Evolutionary conservation across 2,797 vertebrate genomes (phyloP).

Genomic region (Typhlichthys subterraneus): DNA sequence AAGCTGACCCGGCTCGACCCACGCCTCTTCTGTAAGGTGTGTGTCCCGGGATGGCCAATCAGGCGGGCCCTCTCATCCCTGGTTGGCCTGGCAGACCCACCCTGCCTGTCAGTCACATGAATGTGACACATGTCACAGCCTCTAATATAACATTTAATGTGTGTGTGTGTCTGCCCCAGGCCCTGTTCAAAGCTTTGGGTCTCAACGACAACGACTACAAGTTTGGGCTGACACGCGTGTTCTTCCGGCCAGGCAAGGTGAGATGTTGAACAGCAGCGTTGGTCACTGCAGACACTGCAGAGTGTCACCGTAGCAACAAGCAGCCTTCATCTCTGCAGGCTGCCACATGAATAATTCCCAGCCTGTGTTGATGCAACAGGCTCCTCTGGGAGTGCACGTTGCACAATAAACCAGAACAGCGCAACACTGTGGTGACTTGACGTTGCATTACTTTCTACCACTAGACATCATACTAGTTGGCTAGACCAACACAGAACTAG

Average conservation of each 20-base stretch:
- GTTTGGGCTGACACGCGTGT: slow-evolving; percentile 95
- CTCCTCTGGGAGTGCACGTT: slow-evolving; percentile 14
- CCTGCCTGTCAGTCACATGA: background rate
- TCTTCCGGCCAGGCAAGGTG: slow-evolving; percentile 98
- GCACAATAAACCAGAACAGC: background rate
- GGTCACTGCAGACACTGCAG: background rate
- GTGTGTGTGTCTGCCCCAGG: slow-evolving; percentile 71
- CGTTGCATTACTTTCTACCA: too few relatives aligned
- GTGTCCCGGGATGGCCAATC: background rate
- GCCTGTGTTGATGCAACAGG: slow-evolving; percentile 6
- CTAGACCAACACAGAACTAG: too few relatives aligned
- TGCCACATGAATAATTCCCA: slow-evolving; percentile 56
- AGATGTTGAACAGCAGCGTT: slow-evolving; percentile 34
- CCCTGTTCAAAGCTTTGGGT: slow-evolving; percentile 95
- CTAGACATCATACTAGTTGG: too few relatives aligned
- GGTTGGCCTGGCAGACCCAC: too few relatives aligned
- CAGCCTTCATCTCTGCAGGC: slow-evolving; percentile 34
- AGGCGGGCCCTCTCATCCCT: too few relatives aligned
- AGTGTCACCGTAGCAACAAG: slow-evolving; percentile 28
- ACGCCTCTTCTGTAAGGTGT: slow-evolving; percentile 95
- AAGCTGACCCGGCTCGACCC: slow-evolving; percentile 92
- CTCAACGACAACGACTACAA: slow-evolving; percentile 97
- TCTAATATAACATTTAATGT: background rate
- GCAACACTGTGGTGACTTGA: background rate
- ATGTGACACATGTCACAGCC: too few relatives aligned